These are phyloP conservation scores for Gallirallus australis DNA, from an alignment of 2,797 vertebrate species.

Conservation along the genomic window DNA sequence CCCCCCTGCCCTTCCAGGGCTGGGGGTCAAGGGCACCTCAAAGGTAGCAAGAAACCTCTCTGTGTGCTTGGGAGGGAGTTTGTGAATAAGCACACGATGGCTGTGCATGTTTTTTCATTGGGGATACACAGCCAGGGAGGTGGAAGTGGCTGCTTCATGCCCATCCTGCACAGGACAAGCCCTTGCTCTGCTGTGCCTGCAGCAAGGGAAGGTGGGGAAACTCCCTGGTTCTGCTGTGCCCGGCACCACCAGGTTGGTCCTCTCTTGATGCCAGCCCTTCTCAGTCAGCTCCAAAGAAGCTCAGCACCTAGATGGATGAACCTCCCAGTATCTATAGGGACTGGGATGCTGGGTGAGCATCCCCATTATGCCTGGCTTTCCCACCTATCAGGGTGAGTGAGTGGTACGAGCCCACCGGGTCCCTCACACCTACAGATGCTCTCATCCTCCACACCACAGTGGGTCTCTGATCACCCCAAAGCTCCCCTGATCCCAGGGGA, in stretches of 20 bases:
- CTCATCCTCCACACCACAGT: background rate
- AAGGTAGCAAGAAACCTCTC: background rate
- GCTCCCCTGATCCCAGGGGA: background rate
- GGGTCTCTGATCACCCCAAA: background rate
- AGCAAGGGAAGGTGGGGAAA: background rate
- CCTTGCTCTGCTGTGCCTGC: background rate
- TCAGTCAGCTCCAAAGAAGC: background rate
- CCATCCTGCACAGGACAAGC: accelerated
- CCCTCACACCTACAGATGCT: background rate
- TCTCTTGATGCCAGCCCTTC: background rate
- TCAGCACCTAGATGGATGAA: background rate
- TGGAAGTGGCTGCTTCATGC: background rate
- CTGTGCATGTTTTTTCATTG: accelerated
- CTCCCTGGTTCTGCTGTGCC: background rate
- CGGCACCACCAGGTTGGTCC: accelerated
- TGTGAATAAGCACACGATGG: background rate
- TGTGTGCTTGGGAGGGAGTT: accelerated
- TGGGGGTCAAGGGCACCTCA: background rate
- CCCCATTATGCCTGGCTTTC: accelerated
- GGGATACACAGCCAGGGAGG: background rate
- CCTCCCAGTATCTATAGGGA: background rate
- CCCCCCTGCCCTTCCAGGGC: background rate
- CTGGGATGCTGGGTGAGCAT: background rate
- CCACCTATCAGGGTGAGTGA: accelerated
- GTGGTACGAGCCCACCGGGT: accelerated